phyloP scores from a whole-genome alignment of 2,888 invertebrate genomes.

The Microplitis deprimator region DNA sequence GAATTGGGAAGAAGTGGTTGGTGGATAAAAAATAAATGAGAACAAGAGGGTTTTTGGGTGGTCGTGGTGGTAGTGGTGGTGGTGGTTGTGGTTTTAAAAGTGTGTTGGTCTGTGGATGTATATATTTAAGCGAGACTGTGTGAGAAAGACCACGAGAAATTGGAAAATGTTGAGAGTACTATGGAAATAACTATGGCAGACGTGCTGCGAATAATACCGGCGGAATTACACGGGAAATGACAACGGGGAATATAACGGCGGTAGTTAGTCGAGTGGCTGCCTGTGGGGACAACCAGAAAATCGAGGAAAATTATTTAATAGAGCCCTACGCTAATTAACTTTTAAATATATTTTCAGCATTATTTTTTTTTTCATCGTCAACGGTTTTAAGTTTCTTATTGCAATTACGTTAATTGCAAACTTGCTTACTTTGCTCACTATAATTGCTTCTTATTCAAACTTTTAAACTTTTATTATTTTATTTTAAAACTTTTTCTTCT shows the following conservation, averaged over 20 bases:
- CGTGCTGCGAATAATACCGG: conserved; percentile 70
- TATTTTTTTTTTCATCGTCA: conserved; percentile 51
- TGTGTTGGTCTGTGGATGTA: conserved; percentile 40
- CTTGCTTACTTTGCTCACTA: background rate
- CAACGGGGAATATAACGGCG: conserved; percentile 42
- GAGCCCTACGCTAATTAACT: conserved; percentile 70
- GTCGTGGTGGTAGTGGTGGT: conserved; percentile 36
- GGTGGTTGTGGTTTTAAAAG: conserved; percentile 3
- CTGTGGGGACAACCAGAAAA: conserved; percentile 60
- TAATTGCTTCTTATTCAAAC: background rate
- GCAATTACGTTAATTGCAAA: background rate
- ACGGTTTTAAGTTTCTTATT: conserved; percentile 43
- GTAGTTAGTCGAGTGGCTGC: conserved; percentile 38
- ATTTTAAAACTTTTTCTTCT: background rate
- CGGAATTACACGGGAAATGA: conserved; percentile 66
- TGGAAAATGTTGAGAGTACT: conserved; percentile 55
- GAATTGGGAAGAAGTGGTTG: conserved; percentile 41
- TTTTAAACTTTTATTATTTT: background rate
- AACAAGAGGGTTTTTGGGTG: conserved; percentile 64
- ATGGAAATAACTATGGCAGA: conserved; percentile 58
- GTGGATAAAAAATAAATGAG: conserved; percentile 71
- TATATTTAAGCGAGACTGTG: conserved; percentile 33
- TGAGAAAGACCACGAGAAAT: conserved; percentile 42
- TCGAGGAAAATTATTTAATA: conserved; percentile 71
- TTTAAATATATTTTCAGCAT: conserved; percentile 63